Evolutionary conservation across 2,888 invertebrate species (phyloP), one percentile per base, ranked within the genome.

Genomic region (Priocnemis perturbator): DNA sequence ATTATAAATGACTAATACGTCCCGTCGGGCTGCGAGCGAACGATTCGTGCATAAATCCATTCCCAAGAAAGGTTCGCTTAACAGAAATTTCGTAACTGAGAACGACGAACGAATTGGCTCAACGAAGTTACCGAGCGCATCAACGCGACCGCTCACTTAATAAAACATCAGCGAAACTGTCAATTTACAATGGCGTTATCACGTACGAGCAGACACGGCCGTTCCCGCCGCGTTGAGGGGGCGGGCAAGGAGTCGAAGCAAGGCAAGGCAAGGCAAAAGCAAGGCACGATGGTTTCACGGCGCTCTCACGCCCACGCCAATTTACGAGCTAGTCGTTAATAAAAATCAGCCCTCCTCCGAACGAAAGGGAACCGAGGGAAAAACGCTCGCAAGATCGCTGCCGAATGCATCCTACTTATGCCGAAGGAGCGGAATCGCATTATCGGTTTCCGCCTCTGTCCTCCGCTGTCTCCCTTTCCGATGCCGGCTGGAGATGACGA

Each of bases 351-450:
- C 57, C 26, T 23, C 21, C 55, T 62, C 20, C 23, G 20, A 3
- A 21, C n/a, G 60, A 57, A 17, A n/a, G 17, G 11, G 19, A 2
- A n/a, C 19, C 57, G n/a, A 20, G 58, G 64, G 64, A 68, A 76
- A 66, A 48, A 21, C n/a, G 21, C 3, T 26, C 9, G 57, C 61
- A 64, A 61, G 69, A 69, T 15, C 53, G 48, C 30, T 52, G 50
- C 52, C 64, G 61, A 63, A 47, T 71, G 63, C 53, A 52, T 55
- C 47, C 58, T 53, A 63, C 67, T 73, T 67, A 63, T 65, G 67
- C 44, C 58, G 63, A 14, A 37, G 60, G 61, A 17, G 56, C 62
- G 71, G 74, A 79, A 78, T 74, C 58, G 69, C 76, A 78, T 78
- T 79, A 76, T 71, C 62, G 67, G 48, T 30, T 53, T 20, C 19